Evolutionary conservation across 1,140 invertebrate genomes (phyloP), one percentile per base, ranked within the genome.

Genomic region (Drosophila subpulchrella): DNA sequence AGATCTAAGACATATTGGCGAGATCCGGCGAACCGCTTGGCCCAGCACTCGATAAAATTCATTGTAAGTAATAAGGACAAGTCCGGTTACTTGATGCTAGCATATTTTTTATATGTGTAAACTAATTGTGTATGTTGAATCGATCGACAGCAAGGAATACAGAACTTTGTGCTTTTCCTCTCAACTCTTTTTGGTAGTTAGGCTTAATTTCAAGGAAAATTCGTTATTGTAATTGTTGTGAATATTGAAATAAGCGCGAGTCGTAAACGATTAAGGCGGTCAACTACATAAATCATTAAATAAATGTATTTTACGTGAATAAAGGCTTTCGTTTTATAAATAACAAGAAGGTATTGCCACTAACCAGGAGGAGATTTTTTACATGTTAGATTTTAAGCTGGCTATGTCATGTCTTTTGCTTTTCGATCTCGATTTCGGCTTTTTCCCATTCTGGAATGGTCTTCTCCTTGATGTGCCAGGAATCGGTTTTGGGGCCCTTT

Each of bases 401-500:
- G 4, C 42, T 20, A 20, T 20, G 20, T 59, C 48, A 75, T 39
- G 44, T 59, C 32, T 68, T 68, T 38, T 39, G 32, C 1, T 70
- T 44, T 44, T 91, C 90, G 2, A 88, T 60, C 20, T 71, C 81
- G 17, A 91, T 86, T 78, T 91, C 90, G 7, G 82, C 78, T 92
- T 92, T 50, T 93, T 94, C 95, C 94, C 95, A 95, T 51, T 93
- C 93, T 50, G 93, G 93, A 27, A 93, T 76, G 8, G 93, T 90
- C 39, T 93, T 88, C 73, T 93, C 91, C 48, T 93, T 95, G 30
- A 95, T 91, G 83, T 94, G 93, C 88, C 95, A 94, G 79, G 95
- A 95, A 79, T 95, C 93, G 80, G 95, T 95, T 84, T 95, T 96
- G n/a, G 96, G 95, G 88, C 97, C 96, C 90, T 94, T 95, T 1